Conservation (phyloP, 2,113 vertebrate species). For the Protobothrops flavoviridis region DNA sequence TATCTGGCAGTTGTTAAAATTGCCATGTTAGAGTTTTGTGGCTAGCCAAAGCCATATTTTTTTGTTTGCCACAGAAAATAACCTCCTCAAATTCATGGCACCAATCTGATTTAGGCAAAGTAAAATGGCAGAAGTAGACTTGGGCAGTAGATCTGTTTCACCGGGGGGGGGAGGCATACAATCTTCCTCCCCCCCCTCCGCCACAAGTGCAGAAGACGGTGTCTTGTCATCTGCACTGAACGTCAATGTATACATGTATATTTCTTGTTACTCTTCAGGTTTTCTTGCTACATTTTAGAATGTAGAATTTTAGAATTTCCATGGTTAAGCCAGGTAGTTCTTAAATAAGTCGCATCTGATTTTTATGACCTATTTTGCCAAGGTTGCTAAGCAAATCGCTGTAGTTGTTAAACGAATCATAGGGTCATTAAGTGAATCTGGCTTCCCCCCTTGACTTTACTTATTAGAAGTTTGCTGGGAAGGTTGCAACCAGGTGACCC, state of each 20-base stretch:
- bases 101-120: background rate
- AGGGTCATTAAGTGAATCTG: background rate
- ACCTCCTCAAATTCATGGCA: background rate
- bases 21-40: background rate
- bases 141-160: background rate
- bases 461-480: background rate
- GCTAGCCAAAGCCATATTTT: background rate
- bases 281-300: background rate
- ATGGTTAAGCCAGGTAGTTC: background rate
- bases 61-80: background rate
- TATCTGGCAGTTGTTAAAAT: background rate
- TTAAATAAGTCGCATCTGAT: background rate
- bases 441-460: background rate
- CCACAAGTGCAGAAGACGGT: background rate
- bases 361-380: background rate
- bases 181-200: background rate
- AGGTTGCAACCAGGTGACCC: background rate
- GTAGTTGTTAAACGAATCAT: background rate
- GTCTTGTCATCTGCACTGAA: background rate
- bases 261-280: background rate
- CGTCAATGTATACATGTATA: background rate
- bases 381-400: background rate
- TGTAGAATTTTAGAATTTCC: background rate
- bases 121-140: background rate
- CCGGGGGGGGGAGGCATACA: background rate